These are phyloP conservation scores for Corvus hawaiiensis DNA, from an alignment of 2,113 vertebrate genomes.

Conservation along the genomic window DNA sequence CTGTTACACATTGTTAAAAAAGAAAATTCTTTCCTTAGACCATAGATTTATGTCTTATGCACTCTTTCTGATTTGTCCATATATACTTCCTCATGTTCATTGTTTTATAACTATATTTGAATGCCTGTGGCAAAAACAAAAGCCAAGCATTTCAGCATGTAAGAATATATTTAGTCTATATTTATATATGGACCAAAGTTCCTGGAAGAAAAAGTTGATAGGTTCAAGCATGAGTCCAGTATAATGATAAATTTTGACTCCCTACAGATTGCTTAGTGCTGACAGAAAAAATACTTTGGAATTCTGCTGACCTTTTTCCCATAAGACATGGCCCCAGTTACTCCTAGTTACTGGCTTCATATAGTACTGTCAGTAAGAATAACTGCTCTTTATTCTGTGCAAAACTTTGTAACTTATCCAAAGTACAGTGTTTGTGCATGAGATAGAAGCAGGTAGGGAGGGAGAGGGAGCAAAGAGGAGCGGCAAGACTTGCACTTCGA, in stretches of 20 bases:
- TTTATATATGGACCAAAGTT: constrained; percentile 16
- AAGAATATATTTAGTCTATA: not conserved
- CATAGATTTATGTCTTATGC: not conserved
- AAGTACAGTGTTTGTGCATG: not conserved
- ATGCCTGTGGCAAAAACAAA: constrained; percentile 13
- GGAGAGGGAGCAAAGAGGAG: not conserved
- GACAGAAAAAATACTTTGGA: constrained; percentile 28
- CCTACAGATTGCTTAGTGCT: not conserved
- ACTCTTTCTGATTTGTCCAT: not conserved
- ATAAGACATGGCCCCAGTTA: not conserved
- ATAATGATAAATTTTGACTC: constrained; percentile 45
- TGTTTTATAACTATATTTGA: not conserved
- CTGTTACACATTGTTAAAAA: not conserved
- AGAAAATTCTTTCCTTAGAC: not conserved
- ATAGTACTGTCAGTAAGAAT: constrained; percentile 31
- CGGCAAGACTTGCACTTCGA: fast-evolving
- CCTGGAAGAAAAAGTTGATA: not conserved
- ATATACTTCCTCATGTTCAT: not conserved
- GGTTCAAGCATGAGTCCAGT: not conserved
- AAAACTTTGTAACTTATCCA: not conserved
- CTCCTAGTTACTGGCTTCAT: constrained; percentile 30
- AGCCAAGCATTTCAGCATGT: not conserved
- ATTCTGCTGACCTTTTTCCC: constrained; percentile 21
- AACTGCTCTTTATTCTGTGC: not conserved
- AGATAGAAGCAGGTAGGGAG: constrained; percentile 3